phyloP scores from a whole-genome alignment of 2,888 invertebrate genomes.

The Eilema sororculum region DNA sequence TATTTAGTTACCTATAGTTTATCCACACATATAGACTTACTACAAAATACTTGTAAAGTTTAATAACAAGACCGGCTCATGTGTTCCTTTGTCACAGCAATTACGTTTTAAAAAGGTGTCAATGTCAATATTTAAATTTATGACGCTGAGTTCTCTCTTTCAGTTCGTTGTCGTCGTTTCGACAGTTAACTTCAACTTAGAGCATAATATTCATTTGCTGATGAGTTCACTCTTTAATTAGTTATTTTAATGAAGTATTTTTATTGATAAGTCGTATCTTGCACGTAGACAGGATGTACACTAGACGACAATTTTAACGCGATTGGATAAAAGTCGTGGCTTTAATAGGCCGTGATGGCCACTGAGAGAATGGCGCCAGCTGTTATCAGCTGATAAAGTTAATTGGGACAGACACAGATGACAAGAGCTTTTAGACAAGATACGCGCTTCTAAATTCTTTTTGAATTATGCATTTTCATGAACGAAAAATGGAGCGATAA shows the following conservation, averaged over 20 bases:
- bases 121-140: not conserved
- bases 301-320: constrained; percentile 11
- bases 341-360: constrained; percentile 33
- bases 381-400: constrained; percentile 69
- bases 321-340: constrained; percentile 33
- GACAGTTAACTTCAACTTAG: not conserved
- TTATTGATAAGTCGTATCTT: not conserved
- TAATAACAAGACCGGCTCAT: not conserved
- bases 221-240: not conserved
- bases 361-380: constrained; percentile 56
- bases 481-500: not conserved
- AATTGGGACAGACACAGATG: constrained; percentile 56
- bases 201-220: not conserved
- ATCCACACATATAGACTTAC: not conserved
- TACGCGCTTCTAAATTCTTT: constrained; percentile 33
- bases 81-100: not conserved
- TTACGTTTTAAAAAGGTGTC: not conserved
- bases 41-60: not conserved
- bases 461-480: constrained; percentile 21
- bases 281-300: constrained; percentile 22
- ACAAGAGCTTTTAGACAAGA: constrained; percentile 29
- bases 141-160: not conserved
- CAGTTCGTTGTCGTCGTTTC: not conserved
- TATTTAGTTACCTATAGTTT: no score
- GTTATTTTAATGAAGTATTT: not conserved